Base-by-base conservation (phyloP, 1,140 invertebrate species). In the Nephila pilipes region DNA sequence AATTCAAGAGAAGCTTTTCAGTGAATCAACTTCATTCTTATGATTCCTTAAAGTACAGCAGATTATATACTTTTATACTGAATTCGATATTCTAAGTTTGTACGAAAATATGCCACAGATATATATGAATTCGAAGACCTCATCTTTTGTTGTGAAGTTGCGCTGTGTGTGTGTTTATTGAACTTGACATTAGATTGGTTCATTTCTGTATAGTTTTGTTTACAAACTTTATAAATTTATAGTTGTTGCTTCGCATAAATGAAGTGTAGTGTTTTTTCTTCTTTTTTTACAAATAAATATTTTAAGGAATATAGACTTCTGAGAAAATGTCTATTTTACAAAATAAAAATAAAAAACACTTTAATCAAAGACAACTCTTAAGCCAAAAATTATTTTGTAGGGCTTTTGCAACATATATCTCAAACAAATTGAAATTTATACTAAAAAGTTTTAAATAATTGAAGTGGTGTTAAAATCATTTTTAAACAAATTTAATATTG, bases 11-110 rank as follows among this genome's bases (percentile, higher is more conserved):
- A 83, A 83, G 54, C 81, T 83, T 54, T 57, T 55, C 54, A 83
- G n/a, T 83, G 46, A n/a, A 75, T 83, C 46, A 54, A 83, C 46
- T 83, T 83, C 46, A 83, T 57, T 83, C 38, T 83, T 83, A 55
- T 83, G 80, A 83, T 83, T 57, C 81, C 38, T 83, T n/a, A n/a
- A 25, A 83, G 46, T 83, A 55, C 81, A 83, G 54, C 81, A 32
- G 46, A 57, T 83, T 83, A 54, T 81, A 81, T 55, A 81, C 80
- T 81, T 81, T 81, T 55, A 54, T 81, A 81, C n/a, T n/a, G 80
- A 81, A 81, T 12, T 20, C 16, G 38, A 18, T 25, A 75, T 75
- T 75, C 69, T 75, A 32, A 75, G 25, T 69, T 69, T 69, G 22
- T 25, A 69, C 3, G 25, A 25, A 32, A 75, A 29, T 75, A 25